Conservation (phyloP, 2,888 invertebrate species). For the Sisyra nigra region DNA sequence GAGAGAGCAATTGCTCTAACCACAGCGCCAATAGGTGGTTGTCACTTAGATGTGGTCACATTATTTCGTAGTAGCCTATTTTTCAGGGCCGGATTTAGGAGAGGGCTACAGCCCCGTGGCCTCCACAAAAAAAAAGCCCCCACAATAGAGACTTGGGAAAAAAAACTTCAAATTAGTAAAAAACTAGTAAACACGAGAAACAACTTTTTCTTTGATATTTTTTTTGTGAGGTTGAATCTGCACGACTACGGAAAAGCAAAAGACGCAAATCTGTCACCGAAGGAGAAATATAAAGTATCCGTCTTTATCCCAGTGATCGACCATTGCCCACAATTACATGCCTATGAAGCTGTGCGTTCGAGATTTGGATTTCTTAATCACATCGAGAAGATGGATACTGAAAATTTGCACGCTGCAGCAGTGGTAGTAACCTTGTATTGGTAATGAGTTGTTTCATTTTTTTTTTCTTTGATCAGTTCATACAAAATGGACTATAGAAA, state of each 20-base stretch:
- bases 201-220: too few species aligned
- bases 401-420: conserved; percentile 10
- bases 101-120: too few species aligned
- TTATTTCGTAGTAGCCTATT: too few species aligned
- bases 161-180: too few species aligned
- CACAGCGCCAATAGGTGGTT: too few species aligned
- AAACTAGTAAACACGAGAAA: too few species aligned
- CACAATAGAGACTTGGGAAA: too few species aligned
- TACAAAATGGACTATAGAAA: background rate
- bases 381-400: conserved; percentile 9
- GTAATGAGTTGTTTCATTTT: conserved; percentile 11
- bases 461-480: conserved; percentile 9
- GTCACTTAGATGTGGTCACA: too few species aligned
- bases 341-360: conserved; percentile 11
- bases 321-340: too few species aligned
- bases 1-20: too few species aligned
- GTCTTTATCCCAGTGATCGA: conserved; percentile 13
- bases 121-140: too few species aligned
- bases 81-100: too few species aligned
- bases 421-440: conserved; percentile 6
- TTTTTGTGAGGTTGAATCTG: conserved; percentile 13
- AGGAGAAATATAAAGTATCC: conserved; percentile 12
- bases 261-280: conserved; percentile 12
- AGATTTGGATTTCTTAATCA: conserved; percentile 12
- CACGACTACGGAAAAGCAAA: conserved; percentile 13